A percentile compares a stretch with the other conserved stretches of the same genome.
These are phyloP conservation scores for Takifugu flavidus DNA, from an alignment of 2,113 vertebrate genomes.

Conservation along the genomic window DNA sequence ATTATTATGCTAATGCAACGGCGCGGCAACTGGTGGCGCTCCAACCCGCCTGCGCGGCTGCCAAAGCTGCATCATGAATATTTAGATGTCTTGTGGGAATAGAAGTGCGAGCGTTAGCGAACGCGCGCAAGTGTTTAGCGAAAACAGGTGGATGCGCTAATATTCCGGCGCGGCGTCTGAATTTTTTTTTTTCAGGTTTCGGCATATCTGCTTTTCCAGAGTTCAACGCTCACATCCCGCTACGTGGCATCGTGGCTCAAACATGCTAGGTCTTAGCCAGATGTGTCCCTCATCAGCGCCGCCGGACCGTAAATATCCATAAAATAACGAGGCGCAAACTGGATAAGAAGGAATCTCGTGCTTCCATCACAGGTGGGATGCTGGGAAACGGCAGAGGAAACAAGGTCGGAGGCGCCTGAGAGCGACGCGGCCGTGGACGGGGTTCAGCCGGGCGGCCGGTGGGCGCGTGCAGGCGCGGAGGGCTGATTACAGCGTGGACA, in stretches of 20 bases:
- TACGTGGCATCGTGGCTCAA: too few species aligned
- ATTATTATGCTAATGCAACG: slow-evolving; percentile 73
- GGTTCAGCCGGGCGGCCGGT: slow-evolving; percentile 31
- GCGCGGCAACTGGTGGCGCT: slow-evolving; percentile 43
- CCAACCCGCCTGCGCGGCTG: slow-evolving; percentile 29
- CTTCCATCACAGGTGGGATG: slow-evolving; percentile 4
- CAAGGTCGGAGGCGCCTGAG: slow-evolving; percentile 19
- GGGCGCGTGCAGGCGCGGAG: slow-evolving; percentile 2
- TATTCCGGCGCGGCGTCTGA: too few species aligned
- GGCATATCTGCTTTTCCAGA: too few species aligned
- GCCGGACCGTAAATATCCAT: too few species aligned
- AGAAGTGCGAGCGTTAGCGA: slow-evolving; percentile 17
- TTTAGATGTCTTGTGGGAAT: slow-evolving; percentile 49
- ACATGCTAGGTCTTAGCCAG: too few species aligned
- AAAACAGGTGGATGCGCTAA: background rate
- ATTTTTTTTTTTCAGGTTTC: too few species aligned
- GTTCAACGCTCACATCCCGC: too few species aligned
- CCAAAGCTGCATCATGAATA: slow-evolving; percentile 68
- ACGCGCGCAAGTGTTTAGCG: background rate
- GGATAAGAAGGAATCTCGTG: slow-evolving; percentile 21
- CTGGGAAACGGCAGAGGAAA: slow-evolving; percentile 26
- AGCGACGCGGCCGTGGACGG: slow-evolving; percentile 22
- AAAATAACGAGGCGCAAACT: background rate
- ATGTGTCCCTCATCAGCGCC: too few species aligned
- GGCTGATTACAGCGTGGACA: slow-evolving; percentile 47